Base-by-base conservation (phyloP, 1,140 invertebrate genomes). In the Papilio polyxenes region DNA sequence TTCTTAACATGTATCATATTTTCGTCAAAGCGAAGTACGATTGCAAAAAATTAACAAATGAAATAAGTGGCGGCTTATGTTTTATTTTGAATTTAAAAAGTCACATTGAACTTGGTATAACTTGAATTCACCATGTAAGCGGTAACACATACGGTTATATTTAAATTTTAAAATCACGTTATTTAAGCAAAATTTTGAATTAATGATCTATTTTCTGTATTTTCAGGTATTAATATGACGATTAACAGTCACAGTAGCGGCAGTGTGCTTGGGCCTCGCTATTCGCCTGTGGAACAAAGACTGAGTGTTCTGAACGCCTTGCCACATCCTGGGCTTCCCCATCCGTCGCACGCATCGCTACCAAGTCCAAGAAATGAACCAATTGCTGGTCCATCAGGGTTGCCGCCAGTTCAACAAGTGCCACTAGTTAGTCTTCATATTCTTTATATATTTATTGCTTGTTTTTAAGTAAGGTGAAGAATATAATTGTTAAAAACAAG, bases 361-460 rank as follows among this genome's bases (percentile, higher is more conserved):
- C 95, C 96, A 82, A 96, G 96, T 86, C 96, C 96, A 76, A 95
- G 96, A 87, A 96, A 95, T 92, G 96, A 97, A 88, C 96, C 97
- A 23, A 94, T 97, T 75, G 96, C 96, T 83, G 97, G 96, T 84
- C 97, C 97, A 48, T 97, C 97, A 44, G 97, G 97, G 80, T 94
- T 98, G 86, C 96, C 97, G 69, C 97, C 97, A 65, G 97, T 98
- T 87, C 97, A 98, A 94, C 97, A 97, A 96, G 97, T 97, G 91
- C 97, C 97, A 92, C 95, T 98, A 95, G 97, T 98, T 93, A 96
- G 96, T 95, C 56, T 44, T 62, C 2, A 49, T 40, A 48, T 37
- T 40, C 23, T 62, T 15, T 5, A 56, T 56, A 95, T 75, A n/a
- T 9, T 48, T 40, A 31, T 31, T 44, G 3, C 74, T 40, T 49